Percentiles rank a stretch among this genome's conserved stretches.
Conservation (phyloP, 2,113 vertebrate species). For the Tricholaema leucomelas region DNA sequence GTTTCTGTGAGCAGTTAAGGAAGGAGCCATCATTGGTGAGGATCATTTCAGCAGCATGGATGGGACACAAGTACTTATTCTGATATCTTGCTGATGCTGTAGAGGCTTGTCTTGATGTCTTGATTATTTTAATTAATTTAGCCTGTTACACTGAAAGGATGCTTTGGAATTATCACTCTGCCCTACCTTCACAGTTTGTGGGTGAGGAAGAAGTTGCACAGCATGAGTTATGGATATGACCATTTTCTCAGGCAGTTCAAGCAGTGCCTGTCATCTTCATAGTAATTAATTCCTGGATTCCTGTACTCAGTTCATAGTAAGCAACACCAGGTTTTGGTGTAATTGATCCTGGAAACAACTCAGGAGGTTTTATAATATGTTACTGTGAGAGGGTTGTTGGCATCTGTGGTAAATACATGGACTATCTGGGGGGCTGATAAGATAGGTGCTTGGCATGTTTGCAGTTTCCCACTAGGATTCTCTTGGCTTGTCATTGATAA, state of each 20-base stretch:
- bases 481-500: neutral
- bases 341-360: neutral
- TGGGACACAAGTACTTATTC: neutral
- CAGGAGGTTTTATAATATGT: neutral
- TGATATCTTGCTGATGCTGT: neutral
- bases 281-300: neutral
- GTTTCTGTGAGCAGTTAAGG: neutral
- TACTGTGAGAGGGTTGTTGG: neutral
- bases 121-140: neutral
- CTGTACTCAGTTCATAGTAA: neutral
- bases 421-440: neutral
- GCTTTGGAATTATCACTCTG: neutral
- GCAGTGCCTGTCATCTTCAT: neutral
- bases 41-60: neutral
- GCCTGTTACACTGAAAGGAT: neutral
- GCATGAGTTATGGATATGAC: neutral
- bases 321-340: neutral
- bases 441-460: neutral
- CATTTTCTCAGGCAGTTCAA: neutral
- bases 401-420: neutral
- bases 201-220: neutral
- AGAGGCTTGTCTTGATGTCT: neutral
- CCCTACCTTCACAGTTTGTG: neutral
- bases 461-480: neutral
- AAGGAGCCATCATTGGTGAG: rapidly evolving